Conservation (phyloP, 2,113 vertebrate genomes). For the Callithrix jacchus region DNA sequence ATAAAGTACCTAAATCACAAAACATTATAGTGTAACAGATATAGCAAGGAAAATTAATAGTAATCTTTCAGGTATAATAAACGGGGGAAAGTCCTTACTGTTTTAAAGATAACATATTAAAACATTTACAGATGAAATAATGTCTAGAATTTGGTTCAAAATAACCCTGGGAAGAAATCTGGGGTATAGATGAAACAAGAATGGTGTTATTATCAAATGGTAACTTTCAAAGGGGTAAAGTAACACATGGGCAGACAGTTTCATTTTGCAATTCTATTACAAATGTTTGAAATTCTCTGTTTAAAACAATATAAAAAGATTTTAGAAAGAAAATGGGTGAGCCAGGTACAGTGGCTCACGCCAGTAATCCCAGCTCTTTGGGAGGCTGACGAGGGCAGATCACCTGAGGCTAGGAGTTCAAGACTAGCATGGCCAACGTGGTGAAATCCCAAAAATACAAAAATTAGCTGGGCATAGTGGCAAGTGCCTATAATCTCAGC, state of each 20-base stretch:
- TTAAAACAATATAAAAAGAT: not conserved
- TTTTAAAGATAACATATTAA: not conserved
- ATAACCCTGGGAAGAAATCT: not conserved
- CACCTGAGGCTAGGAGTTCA: not conserved
- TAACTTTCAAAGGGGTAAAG: not conserved
- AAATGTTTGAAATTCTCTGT: not conserved
- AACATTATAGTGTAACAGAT: not conserved
- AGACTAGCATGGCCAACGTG: not conserved
- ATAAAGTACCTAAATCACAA: not conserved
- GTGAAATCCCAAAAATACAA: no score
- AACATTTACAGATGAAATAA: slow-evolving; percentile 12
- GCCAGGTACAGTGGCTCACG: not conserved
- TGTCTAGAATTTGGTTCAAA: not conserved
- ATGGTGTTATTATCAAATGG: not conserved
- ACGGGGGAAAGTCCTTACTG: not conserved
- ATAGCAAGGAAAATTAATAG: not conserved
- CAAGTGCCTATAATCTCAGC: no score
- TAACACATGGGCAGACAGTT: not conserved
- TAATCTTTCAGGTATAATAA: slow-evolving; percentile 14
- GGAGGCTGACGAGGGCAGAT: not conserved
- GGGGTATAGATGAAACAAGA: not conserved
- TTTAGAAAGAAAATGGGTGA: not conserved
- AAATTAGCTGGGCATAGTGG: not conserved
- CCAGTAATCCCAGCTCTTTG: not conserved
- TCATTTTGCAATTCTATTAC: not conserved